Evolutionary conservation across 2,797 vertebrate species (phyloP), one percentile per base, ranked within the genome.

Genomic region (Pseudopleuronectes americanus): DNA sequence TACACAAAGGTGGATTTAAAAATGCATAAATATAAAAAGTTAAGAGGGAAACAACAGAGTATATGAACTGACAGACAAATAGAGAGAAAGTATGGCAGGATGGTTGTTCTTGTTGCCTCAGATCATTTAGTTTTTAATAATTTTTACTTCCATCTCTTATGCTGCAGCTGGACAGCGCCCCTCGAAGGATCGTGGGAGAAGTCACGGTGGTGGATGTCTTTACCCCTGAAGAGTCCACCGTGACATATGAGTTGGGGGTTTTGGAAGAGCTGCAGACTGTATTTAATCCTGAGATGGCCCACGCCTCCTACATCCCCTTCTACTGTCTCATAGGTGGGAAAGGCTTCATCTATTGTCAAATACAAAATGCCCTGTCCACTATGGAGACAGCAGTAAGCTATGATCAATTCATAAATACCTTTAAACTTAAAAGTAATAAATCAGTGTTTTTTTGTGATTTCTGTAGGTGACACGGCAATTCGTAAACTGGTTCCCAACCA

Each of bases 241-340:
- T 89, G 61, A 91, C 92, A 0, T 94, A 95, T 75, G 98, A 99
- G 85, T 89, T 96, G 0, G 81, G 84, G 0, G 92, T 97, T 41
- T 80, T 97, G 77, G 91, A 96, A 17, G 98, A 99, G 85, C 93
- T 99, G 76, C 96, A 97, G 92, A 95, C 95, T 41, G 97, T 98
- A 47, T 99, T 99, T 87, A 98, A 93, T 82, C 84, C 96, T 1
- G 96, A 99, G 91, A 99, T 99, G 97, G 98, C 97, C 0, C 96
- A 99, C 74, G 92, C 95, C 49, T 97, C 97, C 73, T 99, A 97
- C 87, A 95, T 98, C 81, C 97, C 97, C 21, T 99, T 99, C 94
- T 96, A 96, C 83, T 98, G 97, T 90, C 93, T 99, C 79, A 94
- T 99, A 81, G 98, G 98, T 99, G 95, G 54, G 77, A 53, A 26